Base-by-base conservation (phyloP, 2,113 vertebrate species). In the Neotoma lepida region DNA sequence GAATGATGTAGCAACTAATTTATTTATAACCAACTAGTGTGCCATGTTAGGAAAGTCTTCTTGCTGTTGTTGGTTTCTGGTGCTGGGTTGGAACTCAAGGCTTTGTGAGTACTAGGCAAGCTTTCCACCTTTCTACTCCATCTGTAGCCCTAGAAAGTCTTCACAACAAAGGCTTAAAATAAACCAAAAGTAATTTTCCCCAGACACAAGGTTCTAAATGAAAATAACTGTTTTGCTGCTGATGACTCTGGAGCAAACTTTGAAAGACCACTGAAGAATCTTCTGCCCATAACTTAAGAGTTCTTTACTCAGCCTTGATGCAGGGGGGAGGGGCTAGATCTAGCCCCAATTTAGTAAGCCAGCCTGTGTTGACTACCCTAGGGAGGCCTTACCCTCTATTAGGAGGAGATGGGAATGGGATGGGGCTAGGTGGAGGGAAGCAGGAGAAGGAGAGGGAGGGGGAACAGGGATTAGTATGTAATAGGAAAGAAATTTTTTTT, bases 1-100 rank as follows among this genome's bases (percentile, higher is more conserved):
- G 12, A 89, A 39, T 49, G 68, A 35, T 70, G 1, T 51, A 26
- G 64, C 46, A 70, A 68, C 12, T 15, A 51, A 70, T n/a, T 96
- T 66, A 77, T 90, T 96, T 93, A 68, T 78, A 93, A 92, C 85
- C 78, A 49, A 74, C 66, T 68, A 26, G 46, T 86, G 22, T 18
- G 39, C 46, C 68, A 0, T 58, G 63, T 89, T 82, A 93, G 33
- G 35, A 82, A 91, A 54, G 20, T 35, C 13, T n/a, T 44, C 63
- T 63, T 3, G 73, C 3, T 80, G 30, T n/a, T 87, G 18, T 39
- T 84, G 33, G 0, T 70, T 70, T 86, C 17, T 33, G 18, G 12
- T 51, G 46, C 64, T 26, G 13, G 61, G 44, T 22, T 86, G 18
- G 63, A 33, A 70, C 33, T 22, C 63, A 71, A 22, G 14, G 46